These are phyloP conservation scores for Drosophila conformis DNA, from an alignment of 2,888 invertebrate genomes.

Conservation along the genomic window DNA sequence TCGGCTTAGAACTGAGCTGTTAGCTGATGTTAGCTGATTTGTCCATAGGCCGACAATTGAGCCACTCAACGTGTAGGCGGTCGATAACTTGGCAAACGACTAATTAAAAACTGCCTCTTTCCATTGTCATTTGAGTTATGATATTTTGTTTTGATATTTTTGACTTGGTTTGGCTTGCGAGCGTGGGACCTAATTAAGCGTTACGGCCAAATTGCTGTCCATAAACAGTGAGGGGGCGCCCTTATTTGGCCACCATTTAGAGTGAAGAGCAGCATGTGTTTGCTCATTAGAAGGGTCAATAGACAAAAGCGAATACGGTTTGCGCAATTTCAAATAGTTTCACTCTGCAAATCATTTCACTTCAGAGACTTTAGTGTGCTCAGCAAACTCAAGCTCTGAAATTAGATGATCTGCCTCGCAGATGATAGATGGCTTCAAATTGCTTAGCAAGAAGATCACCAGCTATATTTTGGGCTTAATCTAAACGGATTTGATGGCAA, in stretches of 20 bases:
- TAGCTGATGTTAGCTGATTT: background rate
- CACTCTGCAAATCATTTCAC: conserved; percentile 3
- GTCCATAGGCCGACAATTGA: conserved; percentile 24
- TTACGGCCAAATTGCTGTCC: conserved; percentile 21
- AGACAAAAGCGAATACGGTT: conserved; percentile 10
- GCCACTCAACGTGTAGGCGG: conserved; percentile 45
- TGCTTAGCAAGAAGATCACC: background rate
- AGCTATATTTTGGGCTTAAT: background rate
- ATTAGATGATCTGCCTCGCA: background rate
- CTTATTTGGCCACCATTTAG: conserved; percentile 55
- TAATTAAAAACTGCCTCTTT: conserved; percentile 43
- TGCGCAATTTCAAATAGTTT: conserved; percentile 21
- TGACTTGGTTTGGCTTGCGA: conserved; percentile 13
- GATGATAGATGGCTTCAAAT: background rate
- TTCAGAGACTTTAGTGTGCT: background rate
- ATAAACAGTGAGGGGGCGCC: conserved; percentile 12
- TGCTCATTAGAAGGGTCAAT: conserved; percentile 64
- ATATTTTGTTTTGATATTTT: background rate
- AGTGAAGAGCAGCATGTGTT: conserved; percentile 39
- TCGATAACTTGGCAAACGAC: conserved; percentile 15
- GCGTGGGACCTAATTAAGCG: conserved; percentile 64
- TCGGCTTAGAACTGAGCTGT: conserved; percentile 34
- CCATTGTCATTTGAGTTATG: conserved; percentile 11
- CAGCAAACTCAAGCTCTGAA: background rate
- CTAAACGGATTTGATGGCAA: background rate